These are phyloP conservation scores for Rhipidura dahli DNA, from an alignment of 2,113 vertebrate species.

Conservation along the genomic window DNA sequence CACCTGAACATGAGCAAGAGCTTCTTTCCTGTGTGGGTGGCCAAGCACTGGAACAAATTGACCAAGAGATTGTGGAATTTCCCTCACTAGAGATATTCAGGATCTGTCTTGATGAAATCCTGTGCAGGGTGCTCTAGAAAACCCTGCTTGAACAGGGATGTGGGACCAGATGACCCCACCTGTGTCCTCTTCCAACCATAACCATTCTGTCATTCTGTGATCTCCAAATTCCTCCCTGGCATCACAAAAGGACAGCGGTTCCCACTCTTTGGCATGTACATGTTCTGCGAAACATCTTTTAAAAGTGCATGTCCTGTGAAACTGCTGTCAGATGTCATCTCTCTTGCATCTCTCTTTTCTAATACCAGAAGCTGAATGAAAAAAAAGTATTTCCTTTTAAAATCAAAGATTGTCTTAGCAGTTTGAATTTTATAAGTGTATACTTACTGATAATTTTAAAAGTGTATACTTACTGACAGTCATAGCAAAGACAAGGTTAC, in stretches of 20 bases:
- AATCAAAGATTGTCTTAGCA: background rate
- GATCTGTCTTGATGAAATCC: background rate
- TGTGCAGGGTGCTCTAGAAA: background rate
- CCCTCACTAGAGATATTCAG: background rate
- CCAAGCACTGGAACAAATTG: background rate
- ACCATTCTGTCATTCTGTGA: background rate
- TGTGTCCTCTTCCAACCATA: background rate
- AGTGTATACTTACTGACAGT: too few relatives aligned
- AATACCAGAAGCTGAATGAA: background rate
- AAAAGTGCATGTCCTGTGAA: background rate
- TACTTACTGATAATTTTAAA: background rate
- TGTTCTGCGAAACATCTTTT: background rate
- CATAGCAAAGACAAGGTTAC: background rate
- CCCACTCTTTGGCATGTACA: accelerated
- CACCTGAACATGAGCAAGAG: background rate
- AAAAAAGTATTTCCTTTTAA: background rate
- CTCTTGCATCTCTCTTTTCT: background rate
- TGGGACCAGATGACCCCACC: background rate
- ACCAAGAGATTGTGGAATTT: background rate
- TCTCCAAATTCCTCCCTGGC: background rate
- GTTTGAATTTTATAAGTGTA: background rate
- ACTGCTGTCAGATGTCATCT: background rate
- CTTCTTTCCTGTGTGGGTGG: too few relatives aligned
- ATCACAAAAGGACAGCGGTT: background rate
- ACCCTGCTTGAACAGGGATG: background rate